Percentiles rank a stretch among this genome's conserved stretches.
Evolutionary conservation across 2,113 vertebrate species (phyloP).

Genomic region (Gasterosteus aculeatus): DNA sequence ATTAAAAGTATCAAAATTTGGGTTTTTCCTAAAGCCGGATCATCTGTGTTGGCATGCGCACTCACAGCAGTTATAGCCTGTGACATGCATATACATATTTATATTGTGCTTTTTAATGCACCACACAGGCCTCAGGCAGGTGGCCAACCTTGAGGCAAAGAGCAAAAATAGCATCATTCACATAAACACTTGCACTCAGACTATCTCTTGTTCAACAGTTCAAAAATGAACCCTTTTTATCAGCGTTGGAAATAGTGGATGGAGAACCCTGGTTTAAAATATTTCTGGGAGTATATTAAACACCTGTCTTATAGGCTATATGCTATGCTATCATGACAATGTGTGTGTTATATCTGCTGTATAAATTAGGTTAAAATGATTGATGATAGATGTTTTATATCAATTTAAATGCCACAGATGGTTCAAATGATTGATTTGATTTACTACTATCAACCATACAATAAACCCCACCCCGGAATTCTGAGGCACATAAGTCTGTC

Average conservation of each 20-base stretch:
- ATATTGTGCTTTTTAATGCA: slow-evolving; percentile 34
- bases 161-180: slow-evolving; percentile 53
- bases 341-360: background rate
- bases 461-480: background rate
- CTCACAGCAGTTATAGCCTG: slow-evolving; percentile 19
- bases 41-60: slow-evolving; percentile 3
- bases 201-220: background rate
- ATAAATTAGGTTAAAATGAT: background rate
- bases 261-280: background rate
- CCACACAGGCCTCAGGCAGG: slow-evolving; percentile 34
- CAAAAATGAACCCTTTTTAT: slow-evolving; percentile 16
- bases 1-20: background rate
- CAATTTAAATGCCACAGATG: background rate
- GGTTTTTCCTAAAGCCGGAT: background rate
- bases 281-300: slow-evolving; percentile 3
- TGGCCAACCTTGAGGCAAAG: slow-evolving; percentile 41
- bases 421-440: slow-evolving; percentile 10
- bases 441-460: background rate
- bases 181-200: slow-evolving; percentile 28
- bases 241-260: background rate
- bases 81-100: slow-evolving; percentile 42
- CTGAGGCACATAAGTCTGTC: background rate
- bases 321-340: background rate
- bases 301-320: background rate
- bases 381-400: background rate